phyloP scores from a whole-genome alignment of 2,888 invertebrate species.

The Dione vanillae region DNA sequence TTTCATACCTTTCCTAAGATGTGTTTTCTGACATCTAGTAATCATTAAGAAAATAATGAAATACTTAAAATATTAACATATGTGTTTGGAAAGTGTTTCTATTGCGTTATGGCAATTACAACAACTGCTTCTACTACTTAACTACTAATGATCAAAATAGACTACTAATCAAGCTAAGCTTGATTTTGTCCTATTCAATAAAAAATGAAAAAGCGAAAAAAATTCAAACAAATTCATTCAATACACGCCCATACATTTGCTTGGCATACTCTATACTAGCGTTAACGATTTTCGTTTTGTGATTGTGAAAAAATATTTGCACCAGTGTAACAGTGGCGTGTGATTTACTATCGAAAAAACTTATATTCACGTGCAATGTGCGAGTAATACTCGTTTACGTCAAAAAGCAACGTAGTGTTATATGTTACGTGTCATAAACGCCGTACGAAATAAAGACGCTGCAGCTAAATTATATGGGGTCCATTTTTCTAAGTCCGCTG shows the following conservation, averaged over 20 bases:
- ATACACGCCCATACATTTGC: background rate
- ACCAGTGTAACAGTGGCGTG: constrained; percentile 37
- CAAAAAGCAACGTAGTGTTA: constrained; percentile 3
- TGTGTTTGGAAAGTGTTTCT: too few species aligned
- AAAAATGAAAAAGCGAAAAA: too few species aligned
- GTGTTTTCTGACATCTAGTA: too few species aligned
- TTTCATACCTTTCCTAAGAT: too few species aligned
- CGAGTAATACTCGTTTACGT: constrained; percentile 24
- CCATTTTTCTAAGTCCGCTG: background rate
- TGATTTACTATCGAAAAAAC: constrained; percentile 34
- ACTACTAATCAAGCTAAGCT: too few species aligned
- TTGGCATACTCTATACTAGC: constrained; percentile 16
- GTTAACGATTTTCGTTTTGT: constrained; percentile 37
- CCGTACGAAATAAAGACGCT: background rate
- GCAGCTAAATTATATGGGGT: background rate
- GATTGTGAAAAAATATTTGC: constrained; percentile 45
- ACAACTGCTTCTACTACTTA: too few species aligned
- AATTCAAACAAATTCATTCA: background rate
- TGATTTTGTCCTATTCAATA: too few species aligned
- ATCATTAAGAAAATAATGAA: too few species aligned
- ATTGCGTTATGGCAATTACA: too few species aligned
- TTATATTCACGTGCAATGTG: constrained; percentile 14
- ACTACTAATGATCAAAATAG: too few species aligned
- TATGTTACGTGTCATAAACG: constrained; percentile 13
- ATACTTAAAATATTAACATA: too few species aligned